Conservation (phyloP, 2,888 invertebrate species). For the Sepioteuthis lessoniana region DNA sequence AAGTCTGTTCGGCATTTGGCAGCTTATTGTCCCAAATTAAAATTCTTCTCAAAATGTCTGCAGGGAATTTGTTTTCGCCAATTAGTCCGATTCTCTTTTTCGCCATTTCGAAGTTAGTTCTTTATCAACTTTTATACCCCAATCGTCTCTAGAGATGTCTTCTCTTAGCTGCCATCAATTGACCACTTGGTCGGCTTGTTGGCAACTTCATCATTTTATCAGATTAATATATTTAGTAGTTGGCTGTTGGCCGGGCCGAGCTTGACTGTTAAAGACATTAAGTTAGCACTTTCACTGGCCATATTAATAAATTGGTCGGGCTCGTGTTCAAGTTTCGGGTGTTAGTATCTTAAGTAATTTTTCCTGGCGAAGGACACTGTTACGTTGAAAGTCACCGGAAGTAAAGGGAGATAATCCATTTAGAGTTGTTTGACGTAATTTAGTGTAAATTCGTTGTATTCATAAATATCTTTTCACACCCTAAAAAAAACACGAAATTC, state of each 20-base stretch:
- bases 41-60: neutral
- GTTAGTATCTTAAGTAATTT: no score
- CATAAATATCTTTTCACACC: no score
- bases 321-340: neutral
- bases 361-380: no score
- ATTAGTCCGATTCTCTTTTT: neutral
- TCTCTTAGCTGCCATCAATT: neutral
- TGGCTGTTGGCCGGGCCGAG: conserved; percentile 1
- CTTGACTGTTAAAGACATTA: neutral
- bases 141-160: neutral
- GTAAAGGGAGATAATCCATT: no score
- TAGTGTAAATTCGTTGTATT: no score
- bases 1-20: neutral
- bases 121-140: neutral
- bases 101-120: neutral
- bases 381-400: no score
- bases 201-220: neutral
- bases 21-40: neutral
- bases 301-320: neutral
- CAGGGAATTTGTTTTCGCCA: neutral
- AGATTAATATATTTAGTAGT: neutral
- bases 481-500: no score
- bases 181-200: neutral
- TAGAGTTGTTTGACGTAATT: no score
- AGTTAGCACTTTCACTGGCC: neutral